Percentiles rank a stretch among this genome's conserved stretches.
Conservation (phyloP, 2,113 vertebrate species). For the Megaceryle torquata region DNA sequence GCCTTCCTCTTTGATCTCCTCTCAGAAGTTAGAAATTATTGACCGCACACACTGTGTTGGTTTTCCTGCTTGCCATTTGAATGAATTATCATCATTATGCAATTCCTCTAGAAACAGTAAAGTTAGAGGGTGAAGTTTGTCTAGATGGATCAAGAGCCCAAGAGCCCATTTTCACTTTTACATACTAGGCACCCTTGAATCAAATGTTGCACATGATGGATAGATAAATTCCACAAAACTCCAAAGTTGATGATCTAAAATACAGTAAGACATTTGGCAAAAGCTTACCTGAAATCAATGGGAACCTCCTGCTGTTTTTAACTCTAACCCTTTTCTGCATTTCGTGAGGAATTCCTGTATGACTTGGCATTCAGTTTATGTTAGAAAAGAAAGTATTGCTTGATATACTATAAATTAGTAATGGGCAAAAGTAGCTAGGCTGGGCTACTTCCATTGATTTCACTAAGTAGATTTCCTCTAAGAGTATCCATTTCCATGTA, state of each 20-base stretch:
- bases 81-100: constrained; percentile 34
- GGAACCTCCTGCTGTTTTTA: not conserved
- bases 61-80: constrained; percentile 39
- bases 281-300: not conserved
- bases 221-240: constrained; percentile 11
- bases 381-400: not conserved
- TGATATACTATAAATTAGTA: constrained; percentile 16
- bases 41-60: not conserved
- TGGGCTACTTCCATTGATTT: not conserved
- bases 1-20: constrained; percentile 47
- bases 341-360: not conserved
- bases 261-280: not conserved
- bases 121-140: not conserved
- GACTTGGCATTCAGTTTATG: not conserved
- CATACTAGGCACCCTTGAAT: not conserved
- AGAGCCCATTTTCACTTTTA: not conserved
- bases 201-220: not conserved
- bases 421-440: not conserved
- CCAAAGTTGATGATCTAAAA: not conserved
- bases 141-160: not conserved
- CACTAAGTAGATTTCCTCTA: not conserved
- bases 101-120: not conserved
- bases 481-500: not conserved
- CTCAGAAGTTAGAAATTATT: constrained; percentile 28
- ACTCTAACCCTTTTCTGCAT: not conserved